phyloP scores from a whole-genome alignment of 1,140 invertebrate genomes.

The Leptestheria dahalacensis region DNA sequence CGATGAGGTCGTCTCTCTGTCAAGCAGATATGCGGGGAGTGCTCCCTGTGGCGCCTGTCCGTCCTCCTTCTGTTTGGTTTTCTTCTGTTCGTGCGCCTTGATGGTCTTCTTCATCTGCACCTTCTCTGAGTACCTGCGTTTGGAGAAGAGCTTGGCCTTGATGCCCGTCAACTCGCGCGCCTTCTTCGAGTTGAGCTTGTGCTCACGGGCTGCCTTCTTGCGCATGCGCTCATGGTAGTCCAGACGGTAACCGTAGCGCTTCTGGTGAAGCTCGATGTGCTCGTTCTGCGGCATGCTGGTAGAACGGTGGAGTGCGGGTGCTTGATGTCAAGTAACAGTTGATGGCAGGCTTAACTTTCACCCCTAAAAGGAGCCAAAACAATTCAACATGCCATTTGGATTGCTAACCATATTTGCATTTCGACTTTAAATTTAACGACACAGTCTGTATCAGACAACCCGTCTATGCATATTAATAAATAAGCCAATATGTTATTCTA shows the following conservation, averaged over 20 bases:
- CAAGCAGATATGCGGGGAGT: conserved; percentile 87
- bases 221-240: conserved; percentile 96
- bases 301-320: too few species aligned
- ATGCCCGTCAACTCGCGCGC: conserved; percentile 85
- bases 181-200: conserved; percentile 74
- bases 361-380: too few species aligned
- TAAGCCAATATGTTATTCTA: too few species aligned
- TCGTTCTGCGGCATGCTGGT: conserved; percentile 96
- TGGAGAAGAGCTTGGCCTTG: conserved; percentile 96
- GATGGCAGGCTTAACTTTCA: too few species aligned
- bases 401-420: too few species aligned
- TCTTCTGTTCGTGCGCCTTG: conserved; percentile 77
- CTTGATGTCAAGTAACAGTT: too few species aligned
- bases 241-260: conserved; percentile 84
- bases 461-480: too few species aligned
- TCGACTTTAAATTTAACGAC: too few species aligned
- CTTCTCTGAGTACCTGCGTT: conserved; percentile 91
- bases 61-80: conserved; percentile 63
- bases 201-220: conserved; percentile 84
- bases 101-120: conserved; percentile 99
- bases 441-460: too few species aligned
- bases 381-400: too few species aligned
- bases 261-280: conserved; percentile 94
- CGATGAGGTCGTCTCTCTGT: conserved; percentile 83
- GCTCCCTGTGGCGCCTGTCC: conserved; percentile 77